Evolutionary conservation across 2,113 vertebrate species (phyloP), one percentile per base, ranked within the genome.

Genomic region (Vidua macroura): DNA sequence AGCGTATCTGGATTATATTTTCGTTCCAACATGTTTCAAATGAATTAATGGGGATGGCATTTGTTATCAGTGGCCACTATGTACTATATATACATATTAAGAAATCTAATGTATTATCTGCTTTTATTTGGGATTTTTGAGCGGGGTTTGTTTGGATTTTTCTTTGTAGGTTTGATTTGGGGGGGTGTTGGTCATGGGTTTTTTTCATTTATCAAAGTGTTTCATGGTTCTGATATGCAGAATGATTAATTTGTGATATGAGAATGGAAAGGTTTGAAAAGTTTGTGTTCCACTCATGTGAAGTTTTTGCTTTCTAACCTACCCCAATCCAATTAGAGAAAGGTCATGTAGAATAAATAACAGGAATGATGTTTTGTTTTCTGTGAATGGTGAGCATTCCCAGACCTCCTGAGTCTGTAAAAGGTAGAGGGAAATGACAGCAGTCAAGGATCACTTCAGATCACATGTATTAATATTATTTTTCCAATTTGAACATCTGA

Each of bases 101-200:
- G 16, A 48, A 84, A 73, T 62, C 9, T 20, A n/a, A 48, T 48
- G 4, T 9, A 20, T 77, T 53, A 22, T 8, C 21, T 33, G 5
- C 5, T 59, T 53, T 82, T 28, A 12, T 52, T 46, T 24, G 19
- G 15, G 6, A 8, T 33, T 37, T 37, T 35, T 43, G 7, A 39
- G 9, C 5, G 8, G 1, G 2, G 3, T 6, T 49, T 35, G 5
- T 33, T 67, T 44, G 9, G 1, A n/a, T 39, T 73, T 59, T 39
- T 46, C 19, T 52, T 52, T 30, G 13, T 53, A 52, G 14, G 3
- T 68, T 82, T 64, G 9, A 4, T 72, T 74, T 15, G 1, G 1
- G 6, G 15, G 9, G 1, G 4, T 59, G 18, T 13, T 33, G 3
- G 3, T 49, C 37, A 7, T 17, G 11, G 7, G 13, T 1, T 31